A percentile compares a stretch with the other conserved stretches of the same genome.
Conservation (phyloP, 2,113 vertebrate species). For the Siniperca chuatsi region DNA sequence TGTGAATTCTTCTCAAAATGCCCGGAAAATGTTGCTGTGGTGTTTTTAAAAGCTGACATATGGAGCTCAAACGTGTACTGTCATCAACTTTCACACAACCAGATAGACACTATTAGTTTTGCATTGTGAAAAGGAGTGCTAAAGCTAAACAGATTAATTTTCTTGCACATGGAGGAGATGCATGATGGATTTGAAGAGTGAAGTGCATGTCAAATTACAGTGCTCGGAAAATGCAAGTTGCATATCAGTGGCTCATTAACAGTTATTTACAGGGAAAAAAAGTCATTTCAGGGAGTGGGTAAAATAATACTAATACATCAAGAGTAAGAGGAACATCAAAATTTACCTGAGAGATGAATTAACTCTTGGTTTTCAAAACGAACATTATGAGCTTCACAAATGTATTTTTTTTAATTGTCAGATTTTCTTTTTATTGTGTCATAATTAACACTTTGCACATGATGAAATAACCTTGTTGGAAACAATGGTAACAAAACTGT, state of each 20-base stretch:
- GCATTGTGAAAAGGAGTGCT: background rate
- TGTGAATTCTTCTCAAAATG: background rate
- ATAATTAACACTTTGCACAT: background rate
- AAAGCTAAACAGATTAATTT: background rate
- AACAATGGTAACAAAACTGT: background rate
- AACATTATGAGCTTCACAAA: background rate
- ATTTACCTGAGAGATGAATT: background rate
- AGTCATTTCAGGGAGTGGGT: background rate
- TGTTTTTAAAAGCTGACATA: slow-evolving; percentile 20
- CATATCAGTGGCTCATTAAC: background rate
- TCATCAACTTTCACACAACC: slow-evolving; percentile 13
- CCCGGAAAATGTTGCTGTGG: slow-evolving; percentile 14
- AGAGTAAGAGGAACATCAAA: background rate
- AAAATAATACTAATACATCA: background rate
- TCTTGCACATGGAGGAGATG: background rate
- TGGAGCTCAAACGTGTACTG: background rate
- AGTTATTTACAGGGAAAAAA: background rate
- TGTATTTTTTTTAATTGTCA: background rate
- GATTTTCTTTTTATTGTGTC: background rate
- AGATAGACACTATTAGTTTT: background rate
- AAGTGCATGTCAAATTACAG: background rate
- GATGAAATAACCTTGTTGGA: background rate
- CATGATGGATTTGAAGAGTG: background rate
- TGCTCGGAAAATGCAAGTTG: background rate
- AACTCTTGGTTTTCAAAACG: background rate